A percentile compares a stretch with the other conserved stretches of the same genome.
Conservation (phyloP, 64 coral and sea anemone genomes). For the Orbicella faveolata region DNA sequence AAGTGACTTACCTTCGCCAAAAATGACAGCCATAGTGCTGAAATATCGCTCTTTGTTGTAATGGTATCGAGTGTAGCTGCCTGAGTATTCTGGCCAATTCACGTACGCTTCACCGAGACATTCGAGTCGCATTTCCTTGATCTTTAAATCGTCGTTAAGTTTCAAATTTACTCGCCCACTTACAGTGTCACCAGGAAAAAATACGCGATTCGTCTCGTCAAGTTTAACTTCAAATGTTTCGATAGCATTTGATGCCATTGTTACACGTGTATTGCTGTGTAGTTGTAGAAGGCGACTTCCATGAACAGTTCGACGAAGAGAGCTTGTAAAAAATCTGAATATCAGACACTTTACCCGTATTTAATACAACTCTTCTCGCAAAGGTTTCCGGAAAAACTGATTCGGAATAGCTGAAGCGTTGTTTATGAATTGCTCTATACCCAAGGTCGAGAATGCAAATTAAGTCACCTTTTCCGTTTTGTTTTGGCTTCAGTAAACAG, state of each 20-base stretch:
- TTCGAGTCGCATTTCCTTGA: constrained; percentile 69
- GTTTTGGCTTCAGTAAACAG: neutral
- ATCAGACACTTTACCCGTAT: too few relatives aligned
- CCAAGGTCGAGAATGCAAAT: neutral
- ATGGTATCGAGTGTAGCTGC: constrained; percentile 63
- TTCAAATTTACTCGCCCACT: constrained; percentile 55
- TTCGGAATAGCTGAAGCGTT: too few relatives aligned
- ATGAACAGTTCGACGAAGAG: too few relatives aligned
- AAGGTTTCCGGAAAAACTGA: neutral
- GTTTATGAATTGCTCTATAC: neutral
- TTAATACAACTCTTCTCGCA: neutral
- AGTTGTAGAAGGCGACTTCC: neutral
- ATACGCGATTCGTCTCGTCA: constrained; percentile 39
- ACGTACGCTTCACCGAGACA: constrained; percentile 65
- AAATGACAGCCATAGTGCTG: constrained; percentile 40
- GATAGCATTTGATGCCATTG: neutral
- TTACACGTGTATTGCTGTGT: too few relatives aligned
- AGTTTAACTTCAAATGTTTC: constrained; percentile 63
- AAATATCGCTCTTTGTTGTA: constrained; percentile 63
- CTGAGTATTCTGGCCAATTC: constrained; percentile 62
- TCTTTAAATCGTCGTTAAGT: constrained; percentile 39
- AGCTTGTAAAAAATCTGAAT: too few relatives aligned
- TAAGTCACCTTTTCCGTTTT: neutral
- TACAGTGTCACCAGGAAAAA: constrained; percentile 57
- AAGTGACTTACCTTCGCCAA: constrained; percentile 21